These are phyloP conservation scores for Phyllotreta cruciferae DNA, from an alignment of 2,888 invertebrate genomes.

Conservation along the genomic window DNA sequence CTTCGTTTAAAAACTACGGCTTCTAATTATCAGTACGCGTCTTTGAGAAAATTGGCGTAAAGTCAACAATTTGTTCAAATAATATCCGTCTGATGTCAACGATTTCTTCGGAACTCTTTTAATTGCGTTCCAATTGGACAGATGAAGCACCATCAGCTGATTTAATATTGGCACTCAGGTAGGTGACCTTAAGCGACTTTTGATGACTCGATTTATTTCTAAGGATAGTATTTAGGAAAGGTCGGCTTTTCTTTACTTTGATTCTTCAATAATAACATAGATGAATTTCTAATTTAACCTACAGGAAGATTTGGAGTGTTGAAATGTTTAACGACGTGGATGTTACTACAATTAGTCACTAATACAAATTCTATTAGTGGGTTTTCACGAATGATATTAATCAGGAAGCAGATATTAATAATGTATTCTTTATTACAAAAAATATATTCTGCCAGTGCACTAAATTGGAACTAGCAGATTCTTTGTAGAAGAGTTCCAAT, in stretches of 20 bases:
- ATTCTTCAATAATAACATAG: not conserved
- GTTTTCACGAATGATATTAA: not conserved
- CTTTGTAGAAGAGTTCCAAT: no score
- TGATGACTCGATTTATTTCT: conserved; percentile 8
- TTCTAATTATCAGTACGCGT: not conserved
- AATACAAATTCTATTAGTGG: conserved; percentile 11
- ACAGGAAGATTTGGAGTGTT: not conserved
- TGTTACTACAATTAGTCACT: not conserved
- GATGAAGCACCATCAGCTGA: conserved; percentile 6
- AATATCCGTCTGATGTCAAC: not conserved
- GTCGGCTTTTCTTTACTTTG: not conserved
- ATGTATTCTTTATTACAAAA: no score
- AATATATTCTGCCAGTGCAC: no score
- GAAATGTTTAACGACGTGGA: not conserved
- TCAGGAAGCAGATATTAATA: no score
- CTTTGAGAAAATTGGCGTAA: not conserved
- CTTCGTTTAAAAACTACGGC: not conserved
- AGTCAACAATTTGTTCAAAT: conserved; percentile 10
- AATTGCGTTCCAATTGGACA: not conserved
- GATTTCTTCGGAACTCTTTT: conserved; percentile 6
- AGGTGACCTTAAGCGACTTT: conserved; percentile 9
- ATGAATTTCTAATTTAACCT: not conserved
- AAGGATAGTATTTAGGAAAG: conserved; percentile 5
- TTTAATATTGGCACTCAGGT: conserved; percentile 10
- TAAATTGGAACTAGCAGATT: no score